Conservation (phyloP, 2,888 invertebrate species). For the Plebejus anna region DNA sequence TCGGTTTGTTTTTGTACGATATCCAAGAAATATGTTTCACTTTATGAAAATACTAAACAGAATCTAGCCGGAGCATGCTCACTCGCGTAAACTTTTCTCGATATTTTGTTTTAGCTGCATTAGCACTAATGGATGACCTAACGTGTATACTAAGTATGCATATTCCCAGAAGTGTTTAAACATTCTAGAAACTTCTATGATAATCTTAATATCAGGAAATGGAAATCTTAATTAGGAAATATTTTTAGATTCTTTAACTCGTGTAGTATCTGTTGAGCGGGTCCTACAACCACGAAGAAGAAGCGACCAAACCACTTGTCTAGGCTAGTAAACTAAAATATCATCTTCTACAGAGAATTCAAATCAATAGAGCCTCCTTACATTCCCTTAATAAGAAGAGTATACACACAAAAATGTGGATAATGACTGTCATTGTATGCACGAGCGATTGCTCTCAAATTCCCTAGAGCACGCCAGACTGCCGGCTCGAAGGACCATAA, state of each 20-base stretch:
- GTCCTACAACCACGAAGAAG: too few species aligned
- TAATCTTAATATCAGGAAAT: too few species aligned
- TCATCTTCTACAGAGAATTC: background rate
- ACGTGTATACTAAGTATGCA: background rate
- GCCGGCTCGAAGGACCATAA: background rate
- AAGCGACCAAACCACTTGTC: too few species aligned
- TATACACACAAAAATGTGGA: background rate
- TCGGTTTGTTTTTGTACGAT: slow-evolving; percentile 1
- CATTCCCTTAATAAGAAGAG: background rate
- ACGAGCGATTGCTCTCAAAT: background rate
- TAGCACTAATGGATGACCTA: slow-evolving; percentile 4
- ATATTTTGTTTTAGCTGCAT: slow-evolving; percentile 10
- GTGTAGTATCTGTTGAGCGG: too few species aligned
- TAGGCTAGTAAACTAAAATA: background rate
- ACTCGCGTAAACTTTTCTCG: background rate
- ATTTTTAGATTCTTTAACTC: too few species aligned
- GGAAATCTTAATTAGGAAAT: too few species aligned
- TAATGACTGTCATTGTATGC: background rate
- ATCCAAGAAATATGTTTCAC: slow-evolving; percentile 10
- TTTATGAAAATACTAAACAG: slow-evolving; percentile 3
- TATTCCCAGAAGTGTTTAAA: background rate
- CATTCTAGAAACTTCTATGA: background rate
- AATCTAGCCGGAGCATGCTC: background rate
- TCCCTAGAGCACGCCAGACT: background rate
- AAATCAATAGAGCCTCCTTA: background rate